These are phyloP conservation scores for Wasmannia auropunctata DNA, from an alignment of 1,140 invertebrate species.

Conservation along the genomic window DNA sequence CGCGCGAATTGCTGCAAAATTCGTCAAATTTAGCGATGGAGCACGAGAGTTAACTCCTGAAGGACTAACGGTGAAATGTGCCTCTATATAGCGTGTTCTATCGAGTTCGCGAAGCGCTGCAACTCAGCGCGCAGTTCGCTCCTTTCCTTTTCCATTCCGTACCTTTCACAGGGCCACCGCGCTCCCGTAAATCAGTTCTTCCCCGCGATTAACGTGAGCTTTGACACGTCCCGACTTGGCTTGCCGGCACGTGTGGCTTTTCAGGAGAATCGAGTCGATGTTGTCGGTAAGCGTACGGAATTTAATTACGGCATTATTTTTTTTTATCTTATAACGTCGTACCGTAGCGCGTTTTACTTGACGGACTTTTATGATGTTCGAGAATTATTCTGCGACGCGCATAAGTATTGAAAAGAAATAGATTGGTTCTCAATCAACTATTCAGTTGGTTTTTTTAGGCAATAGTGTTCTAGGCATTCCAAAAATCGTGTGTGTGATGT, in stretches of 20 bases:
- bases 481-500: background rate
- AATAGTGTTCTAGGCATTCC: background rate
- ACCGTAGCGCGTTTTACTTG: background rate
- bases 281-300: background rate
- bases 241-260: conserved; percentile 13
- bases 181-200: conserved; percentile 16
- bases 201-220: background rate
- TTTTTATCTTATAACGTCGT: background rate
- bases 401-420: background rate
- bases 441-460: background rate
- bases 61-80: conserved; percentile 40
- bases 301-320: background rate
- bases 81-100: conserved; percentile 15
- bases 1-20: background rate
- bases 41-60: conserved; percentile 5
- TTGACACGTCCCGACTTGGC: background rate
- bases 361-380: background rate
- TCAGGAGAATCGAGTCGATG: background rate
- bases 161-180: conserved; percentile 11
- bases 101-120: conserved; percentile 21
- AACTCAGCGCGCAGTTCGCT: background rate
- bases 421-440: background rate
- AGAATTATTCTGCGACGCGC: background rate
- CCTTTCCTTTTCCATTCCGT: conserved; percentile 40
- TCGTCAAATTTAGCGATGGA: background rate